Evolutionary conservation across 1,140 invertebrate genomes (phyloP).

Genomic region (Brachionus rotundiformis): DNA sequence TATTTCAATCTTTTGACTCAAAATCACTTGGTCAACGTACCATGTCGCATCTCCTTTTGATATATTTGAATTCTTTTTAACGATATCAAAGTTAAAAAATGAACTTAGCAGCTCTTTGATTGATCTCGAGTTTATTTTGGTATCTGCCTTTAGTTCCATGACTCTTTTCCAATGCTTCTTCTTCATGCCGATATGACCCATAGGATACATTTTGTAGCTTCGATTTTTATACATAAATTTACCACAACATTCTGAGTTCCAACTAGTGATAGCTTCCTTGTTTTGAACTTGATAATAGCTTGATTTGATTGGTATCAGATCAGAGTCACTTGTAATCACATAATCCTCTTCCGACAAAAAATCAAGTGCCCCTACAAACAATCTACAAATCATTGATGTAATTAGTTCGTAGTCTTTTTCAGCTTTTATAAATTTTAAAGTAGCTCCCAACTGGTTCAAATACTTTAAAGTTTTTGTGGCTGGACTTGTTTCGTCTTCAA

Average conservation of each 20-base stretch:
- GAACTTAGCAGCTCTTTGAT: neutral
- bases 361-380: neutral
- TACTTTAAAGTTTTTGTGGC: neutral
- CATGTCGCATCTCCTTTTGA: neutral
- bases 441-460: neutral
- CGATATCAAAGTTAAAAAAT: neutral
- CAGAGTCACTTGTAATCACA: constrained; percentile 20
- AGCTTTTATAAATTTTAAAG: neutral
- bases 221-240: constrained; percentile 51
- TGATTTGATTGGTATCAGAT: constrained; percentile 8
- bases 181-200: constrained; percentile 53
- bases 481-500: neutral
- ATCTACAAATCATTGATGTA: neutral
- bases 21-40: constrained; percentile 14
- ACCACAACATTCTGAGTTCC: constrained; percentile 53
- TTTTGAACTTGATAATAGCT: neutral
- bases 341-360: neutral
- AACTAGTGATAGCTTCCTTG: neutral
- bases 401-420: neutral
- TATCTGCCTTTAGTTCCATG: neutral
- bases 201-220: constrained; percentile 53
- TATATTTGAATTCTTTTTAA: neutral
- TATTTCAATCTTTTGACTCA: neutral
- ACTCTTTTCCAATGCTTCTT: constrained; percentile 47
- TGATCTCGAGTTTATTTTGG: neutral